Conservation (phyloP, 1,140 invertebrate genomes). For the Drosophila miranda region DNA sequence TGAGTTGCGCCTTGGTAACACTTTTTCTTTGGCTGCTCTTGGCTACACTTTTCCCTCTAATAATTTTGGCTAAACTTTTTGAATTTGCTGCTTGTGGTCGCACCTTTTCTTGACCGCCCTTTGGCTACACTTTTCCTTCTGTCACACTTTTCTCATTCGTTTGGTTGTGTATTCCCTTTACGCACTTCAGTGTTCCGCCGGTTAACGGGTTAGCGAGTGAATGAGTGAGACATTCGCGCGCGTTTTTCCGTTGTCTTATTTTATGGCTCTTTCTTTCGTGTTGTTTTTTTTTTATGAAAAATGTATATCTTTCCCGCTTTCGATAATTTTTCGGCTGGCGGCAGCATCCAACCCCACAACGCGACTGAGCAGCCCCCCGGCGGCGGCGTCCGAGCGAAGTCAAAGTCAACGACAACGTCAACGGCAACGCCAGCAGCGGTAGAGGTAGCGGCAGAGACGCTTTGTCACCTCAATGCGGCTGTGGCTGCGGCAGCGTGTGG, state of each 20-base stretch:
- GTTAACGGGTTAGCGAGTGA: too few species aligned
- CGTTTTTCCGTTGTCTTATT: conserved; percentile 19
- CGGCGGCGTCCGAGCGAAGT: conserved; percentile 26
- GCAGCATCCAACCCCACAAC: conserved; percentile 69
- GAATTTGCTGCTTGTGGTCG: too few species aligned
- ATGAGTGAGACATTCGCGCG: too few species aligned
- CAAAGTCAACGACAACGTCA: conserved; percentile 35
- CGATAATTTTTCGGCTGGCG: conserved; percentile 35
- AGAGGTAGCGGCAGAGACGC: conserved; percentile 6
- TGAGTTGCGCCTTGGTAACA: too few species aligned
- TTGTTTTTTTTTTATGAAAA: conserved; percentile 9
- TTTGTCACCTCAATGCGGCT: conserved; percentile 58
- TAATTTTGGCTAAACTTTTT: too few species aligned
- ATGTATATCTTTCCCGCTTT: neutral
- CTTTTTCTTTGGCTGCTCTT: too few species aligned
- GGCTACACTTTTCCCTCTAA: too few species aligned
- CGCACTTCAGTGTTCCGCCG: too few species aligned
- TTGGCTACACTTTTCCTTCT: too few species aligned
- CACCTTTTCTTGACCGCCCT: too few species aligned
- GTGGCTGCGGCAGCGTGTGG: conserved; percentile 25
- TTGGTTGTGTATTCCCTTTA: too few species aligned
- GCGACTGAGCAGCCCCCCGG: conserved; percentile 53
- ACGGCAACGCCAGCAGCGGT: conserved; percentile 9
- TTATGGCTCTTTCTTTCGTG: conserved; percentile 24
- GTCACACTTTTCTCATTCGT: too few species aligned